These are phyloP conservation scores for Fulica atra DNA, from an alignment of 2,113 vertebrate species.

Conservation along the genomic window DNA sequence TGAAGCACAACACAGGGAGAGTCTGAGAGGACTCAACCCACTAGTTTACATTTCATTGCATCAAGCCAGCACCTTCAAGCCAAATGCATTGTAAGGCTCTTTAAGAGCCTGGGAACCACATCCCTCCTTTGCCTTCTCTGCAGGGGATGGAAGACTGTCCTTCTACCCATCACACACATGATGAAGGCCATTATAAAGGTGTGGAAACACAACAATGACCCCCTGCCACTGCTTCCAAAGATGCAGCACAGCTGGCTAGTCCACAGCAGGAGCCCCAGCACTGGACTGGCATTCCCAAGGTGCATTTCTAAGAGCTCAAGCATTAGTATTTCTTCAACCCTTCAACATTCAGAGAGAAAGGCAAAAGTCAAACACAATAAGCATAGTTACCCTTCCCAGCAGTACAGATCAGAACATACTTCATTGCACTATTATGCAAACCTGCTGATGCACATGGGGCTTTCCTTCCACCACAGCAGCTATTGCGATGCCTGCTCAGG, in stretches of 20 bases:
- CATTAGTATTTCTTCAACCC: background rate
- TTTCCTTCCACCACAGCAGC: background rate
- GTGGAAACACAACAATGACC: fast-evolving
- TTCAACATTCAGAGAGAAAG: background rate
- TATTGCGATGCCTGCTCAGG: background rate
- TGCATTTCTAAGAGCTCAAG: background rate
- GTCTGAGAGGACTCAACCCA: too few species aligned
- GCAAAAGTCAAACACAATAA: background rate
- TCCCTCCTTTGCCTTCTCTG: background rate
- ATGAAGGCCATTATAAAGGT: background rate
- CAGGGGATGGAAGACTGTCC: background rate
- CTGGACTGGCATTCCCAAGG: background rate
- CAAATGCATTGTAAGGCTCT: background rate
- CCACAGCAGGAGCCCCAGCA: fast-evolving
- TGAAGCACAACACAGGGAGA: background rate
- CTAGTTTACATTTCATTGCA: background rate
- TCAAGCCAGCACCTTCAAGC: background rate
- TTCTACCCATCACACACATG: background rate
- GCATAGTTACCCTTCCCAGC: background rate
- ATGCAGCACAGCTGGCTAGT: fast-evolving
- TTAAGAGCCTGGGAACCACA: background rate
- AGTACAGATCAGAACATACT: background rate
- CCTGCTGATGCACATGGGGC: fast-evolving
- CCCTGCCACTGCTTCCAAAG: background rate
- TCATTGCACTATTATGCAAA: background rate